Conservation (phyloP, 23 tunicate species). For the Pegea sp. region DNA sequence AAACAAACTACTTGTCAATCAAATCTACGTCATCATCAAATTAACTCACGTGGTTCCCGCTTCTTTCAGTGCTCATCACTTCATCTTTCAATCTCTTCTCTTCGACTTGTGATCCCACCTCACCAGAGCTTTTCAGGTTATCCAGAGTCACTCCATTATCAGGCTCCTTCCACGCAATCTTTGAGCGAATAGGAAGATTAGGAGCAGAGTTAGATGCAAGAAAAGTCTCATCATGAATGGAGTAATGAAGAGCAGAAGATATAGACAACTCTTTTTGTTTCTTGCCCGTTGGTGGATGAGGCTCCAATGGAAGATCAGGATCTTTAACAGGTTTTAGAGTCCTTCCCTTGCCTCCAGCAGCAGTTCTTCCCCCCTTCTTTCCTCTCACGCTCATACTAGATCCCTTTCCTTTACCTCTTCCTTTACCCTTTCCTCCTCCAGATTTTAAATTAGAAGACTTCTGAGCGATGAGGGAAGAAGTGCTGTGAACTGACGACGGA, state of each 20-base stretch:
- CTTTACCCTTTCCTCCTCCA: background rate
- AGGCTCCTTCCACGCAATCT: too few relatives aligned
- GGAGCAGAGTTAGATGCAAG: too few relatives aligned
- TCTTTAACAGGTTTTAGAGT: conserved; percentile 24
- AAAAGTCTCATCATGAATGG: too few relatives aligned
- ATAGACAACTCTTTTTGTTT: conserved; percentile 19
- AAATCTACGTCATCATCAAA: background rate
- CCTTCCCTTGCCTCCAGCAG: conserved; percentile 21
- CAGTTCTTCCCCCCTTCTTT: too few relatives aligned
- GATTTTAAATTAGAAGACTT: background rate
- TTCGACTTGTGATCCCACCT: too few relatives aligned
- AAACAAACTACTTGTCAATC: background rate
- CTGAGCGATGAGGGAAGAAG: too few relatives aligned
- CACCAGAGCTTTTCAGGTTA: conserved; percentile 53
- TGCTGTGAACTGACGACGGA: too few relatives aligned
- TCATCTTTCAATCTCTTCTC: background rate
- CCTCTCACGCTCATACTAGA: too few relatives aligned
- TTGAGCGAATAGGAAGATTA: too few relatives aligned
- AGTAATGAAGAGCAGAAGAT: conserved; percentile 27
- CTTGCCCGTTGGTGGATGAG: conserved; percentile 30
- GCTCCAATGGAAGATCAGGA: conserved; percentile 14
- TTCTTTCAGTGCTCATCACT: conserved; percentile 4
- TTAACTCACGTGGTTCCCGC: conserved; percentile 22
- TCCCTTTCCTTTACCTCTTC: conserved; percentile 5
- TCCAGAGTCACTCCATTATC: conserved; percentile 56